These are phyloP conservation scores for Eremobia ochroleuca DNA, from an alignment of 2,888 invertebrate species.

Conservation along the genomic window DNA sequence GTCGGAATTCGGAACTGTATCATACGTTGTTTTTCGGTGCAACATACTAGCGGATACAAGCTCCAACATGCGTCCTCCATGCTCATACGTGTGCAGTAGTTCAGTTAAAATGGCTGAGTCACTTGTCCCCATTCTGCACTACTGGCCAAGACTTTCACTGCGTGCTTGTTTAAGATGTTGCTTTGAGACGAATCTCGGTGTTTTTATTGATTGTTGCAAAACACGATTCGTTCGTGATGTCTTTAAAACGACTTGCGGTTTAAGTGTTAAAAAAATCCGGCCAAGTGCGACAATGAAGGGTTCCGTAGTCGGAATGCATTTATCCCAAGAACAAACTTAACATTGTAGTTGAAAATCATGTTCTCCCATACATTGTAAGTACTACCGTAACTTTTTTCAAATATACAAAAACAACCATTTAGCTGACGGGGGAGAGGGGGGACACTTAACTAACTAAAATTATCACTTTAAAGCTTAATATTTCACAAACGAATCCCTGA, in stretches of 20 bases:
- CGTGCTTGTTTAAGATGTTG: conserved; percentile 64
- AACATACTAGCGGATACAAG: conserved; percentile 33
- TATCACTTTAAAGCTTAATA: no score
- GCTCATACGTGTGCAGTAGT: conserved; percentile 56
- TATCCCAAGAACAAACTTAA: no score
- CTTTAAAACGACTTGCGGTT: conserved; percentile 20
- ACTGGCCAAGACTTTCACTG: conserved; percentile 78
- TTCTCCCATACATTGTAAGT: no score
- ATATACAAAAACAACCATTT: no score
- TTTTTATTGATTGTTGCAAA: conserved; percentile 64
- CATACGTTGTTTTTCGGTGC: conserved; percentile 31
- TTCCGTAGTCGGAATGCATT: no score
- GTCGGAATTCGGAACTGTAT: conserved; percentile 29
- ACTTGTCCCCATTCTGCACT: conserved; percentile 77
- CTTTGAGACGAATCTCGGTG: conserved; percentile 61
- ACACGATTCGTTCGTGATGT: conserved; percentile 24
- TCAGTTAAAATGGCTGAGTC: conserved; percentile 62
- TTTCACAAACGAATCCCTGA: no score
- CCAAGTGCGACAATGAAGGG: no score
- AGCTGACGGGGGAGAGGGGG: no score
- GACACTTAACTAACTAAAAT: no score
- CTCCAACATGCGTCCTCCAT: conserved; percentile 44
- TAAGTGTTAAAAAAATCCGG: conserved; percentile 7
- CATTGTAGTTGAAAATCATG: no score
- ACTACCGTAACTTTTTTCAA: no score